Conservation (phyloP, 2,797 vertebrate species). For the Linurgus olivaceus region DNA sequence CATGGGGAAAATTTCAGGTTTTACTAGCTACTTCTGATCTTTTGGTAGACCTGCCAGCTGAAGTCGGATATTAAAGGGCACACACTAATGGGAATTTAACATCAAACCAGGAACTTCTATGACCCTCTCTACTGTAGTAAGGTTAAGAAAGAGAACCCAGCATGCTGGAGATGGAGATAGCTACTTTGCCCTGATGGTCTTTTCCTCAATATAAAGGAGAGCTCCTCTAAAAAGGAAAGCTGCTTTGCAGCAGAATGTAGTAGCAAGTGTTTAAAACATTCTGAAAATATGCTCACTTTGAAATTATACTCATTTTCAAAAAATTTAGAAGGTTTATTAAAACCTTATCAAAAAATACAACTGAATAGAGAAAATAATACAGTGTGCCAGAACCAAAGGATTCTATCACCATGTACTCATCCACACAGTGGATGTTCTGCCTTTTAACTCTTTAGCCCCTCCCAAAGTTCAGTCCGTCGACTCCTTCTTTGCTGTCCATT, state of each 20-base stretch:
- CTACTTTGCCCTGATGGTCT: neutral
- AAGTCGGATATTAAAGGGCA: neutral
- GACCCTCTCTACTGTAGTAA: neutral
- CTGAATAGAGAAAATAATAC: too few species aligned
- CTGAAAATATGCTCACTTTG: neutral
- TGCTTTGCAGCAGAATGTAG: neutral
- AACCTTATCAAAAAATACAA: neutral
- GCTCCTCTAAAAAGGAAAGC: neutral
- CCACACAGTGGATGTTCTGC: too few species aligned
- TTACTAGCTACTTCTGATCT: neutral
- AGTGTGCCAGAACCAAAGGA: too few species aligned
- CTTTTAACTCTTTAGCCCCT: too few species aligned
- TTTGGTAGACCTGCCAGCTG: neutral
- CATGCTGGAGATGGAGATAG: neutral
- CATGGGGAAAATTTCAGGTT: neutral
- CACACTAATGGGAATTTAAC: neutral
- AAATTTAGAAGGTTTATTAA: neutral
- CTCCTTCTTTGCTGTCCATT: too few species aligned
- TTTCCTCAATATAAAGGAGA: neutral
- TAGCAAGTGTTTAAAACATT: neutral
- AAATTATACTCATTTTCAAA: neutral
- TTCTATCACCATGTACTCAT: too few species aligned
- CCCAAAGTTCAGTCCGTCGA: too few species aligned
- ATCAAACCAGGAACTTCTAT: neutral
- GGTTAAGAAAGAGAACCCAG: neutral